phyloP scores from a whole-genome alignment of 2,797 vertebrate genomes.

The Pristis pectinata region DNA sequence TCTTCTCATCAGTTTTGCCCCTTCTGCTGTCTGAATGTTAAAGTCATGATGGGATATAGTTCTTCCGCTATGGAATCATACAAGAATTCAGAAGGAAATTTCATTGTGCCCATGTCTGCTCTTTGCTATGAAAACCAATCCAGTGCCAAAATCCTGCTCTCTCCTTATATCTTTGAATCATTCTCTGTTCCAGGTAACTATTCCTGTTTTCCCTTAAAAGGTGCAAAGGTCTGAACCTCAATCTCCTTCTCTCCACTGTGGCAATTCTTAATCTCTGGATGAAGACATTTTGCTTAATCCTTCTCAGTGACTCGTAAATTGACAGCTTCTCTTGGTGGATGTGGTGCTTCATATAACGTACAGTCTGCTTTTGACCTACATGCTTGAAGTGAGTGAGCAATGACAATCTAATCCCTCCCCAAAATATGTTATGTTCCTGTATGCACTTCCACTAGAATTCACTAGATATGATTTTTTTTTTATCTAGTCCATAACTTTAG shows the following conservation, averaged over 20 bases:
- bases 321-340: background rate
- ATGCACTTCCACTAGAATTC: background rate
- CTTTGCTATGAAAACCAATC: background rate
- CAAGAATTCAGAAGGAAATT: background rate
- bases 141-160: background rate
- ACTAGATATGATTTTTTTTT: background rate
- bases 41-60: background rate
- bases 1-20: background rate
- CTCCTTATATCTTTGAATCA: background rate
- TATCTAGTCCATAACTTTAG: background rate
- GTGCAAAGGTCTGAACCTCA: background rate
- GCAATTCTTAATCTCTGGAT: background rate
- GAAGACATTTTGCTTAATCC: background rate
- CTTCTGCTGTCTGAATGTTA: background rate
- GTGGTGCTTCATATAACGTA: too few species aligned
- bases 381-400: background rate
- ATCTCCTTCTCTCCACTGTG: background rate
- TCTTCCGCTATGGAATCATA: background rate
- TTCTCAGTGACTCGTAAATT: background rate
- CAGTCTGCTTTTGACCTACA: too few species aligned
- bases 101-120: background rate
- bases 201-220: background rate
- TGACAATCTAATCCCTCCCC: background rate
- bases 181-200: background rate
- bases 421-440: too few species aligned